These are phyloP conservation scores for Drosophila parabipectinata DNA, from an alignment of 1,140 invertebrate genomes.

Conservation along the genomic window DNA sequence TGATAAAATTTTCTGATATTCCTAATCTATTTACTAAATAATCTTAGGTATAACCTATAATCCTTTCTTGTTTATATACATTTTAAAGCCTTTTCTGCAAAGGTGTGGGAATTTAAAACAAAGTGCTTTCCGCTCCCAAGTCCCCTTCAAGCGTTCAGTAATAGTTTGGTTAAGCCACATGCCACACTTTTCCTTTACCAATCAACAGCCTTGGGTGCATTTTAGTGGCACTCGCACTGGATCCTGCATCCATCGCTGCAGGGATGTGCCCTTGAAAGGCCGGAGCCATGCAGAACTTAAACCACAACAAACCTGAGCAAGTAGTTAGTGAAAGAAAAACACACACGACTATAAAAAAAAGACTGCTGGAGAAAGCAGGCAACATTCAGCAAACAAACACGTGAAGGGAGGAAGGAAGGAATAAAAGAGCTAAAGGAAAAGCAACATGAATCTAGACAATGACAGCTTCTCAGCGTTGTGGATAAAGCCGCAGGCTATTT, in stretches of 20 bases:
- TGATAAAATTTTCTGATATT: not conserved
- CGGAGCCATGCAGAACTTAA: conserved; percentile 14
- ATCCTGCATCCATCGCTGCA: conserved; percentile 20
- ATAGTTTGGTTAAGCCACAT: conserved; percentile 62
- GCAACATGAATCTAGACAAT: conserved; percentile 66
- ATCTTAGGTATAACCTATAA: too few relatives aligned
- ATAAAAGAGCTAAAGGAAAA: conserved; percentile 25
- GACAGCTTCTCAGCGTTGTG: conserved; percentile 66
- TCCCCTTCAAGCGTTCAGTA: conserved; percentile 14
- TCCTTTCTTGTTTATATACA: not conserved
- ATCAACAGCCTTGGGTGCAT: conserved; percentile 64
- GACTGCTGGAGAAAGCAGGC: conserved; percentile 18
- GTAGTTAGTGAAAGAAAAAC: conserved; percentile 47
- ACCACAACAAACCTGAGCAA: conserved; percentile 49
- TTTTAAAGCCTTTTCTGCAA: conserved; percentile 31
- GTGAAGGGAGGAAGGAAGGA: conserved; percentile 7
- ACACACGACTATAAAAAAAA: conserved; percentile 19
- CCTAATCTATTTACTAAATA: too few relatives aligned
- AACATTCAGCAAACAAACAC: conserved; percentile 38
- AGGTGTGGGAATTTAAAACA: conserved; percentile 58
- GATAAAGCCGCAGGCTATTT: conserved; percentile 66
- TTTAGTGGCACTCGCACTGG: conserved; percentile 52
- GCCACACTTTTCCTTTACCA: conserved; percentile 59
- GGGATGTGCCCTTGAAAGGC: conserved; percentile 39
- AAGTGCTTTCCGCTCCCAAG: conserved; percentile 11